These are phyloP conservation scores for Cuniculus paca DNA, from an alignment of 2,797 vertebrate species.

Conservation along the genomic window DNA sequence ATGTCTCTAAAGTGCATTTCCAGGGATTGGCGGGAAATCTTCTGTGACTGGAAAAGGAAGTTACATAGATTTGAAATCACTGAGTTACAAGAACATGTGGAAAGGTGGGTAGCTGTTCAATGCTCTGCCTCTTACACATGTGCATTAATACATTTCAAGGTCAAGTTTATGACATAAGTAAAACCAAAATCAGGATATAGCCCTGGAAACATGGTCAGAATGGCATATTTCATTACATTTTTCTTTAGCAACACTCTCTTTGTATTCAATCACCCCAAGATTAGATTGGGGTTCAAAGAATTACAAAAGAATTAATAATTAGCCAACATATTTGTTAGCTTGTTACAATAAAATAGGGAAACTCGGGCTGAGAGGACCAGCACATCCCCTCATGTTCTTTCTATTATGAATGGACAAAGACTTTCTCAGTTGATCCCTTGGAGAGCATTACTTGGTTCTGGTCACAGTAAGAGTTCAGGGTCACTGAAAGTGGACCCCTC, in stretches of 20 bases:
- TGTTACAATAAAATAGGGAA: not conserved
- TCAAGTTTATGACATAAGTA: accelerated
- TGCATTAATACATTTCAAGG: accelerated
- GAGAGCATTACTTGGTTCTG: not conserved
- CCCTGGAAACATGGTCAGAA: not conserved
- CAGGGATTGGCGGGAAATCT: not conserved
- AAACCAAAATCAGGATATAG: not conserved
- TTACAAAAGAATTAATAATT: not conserved
- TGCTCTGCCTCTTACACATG: accelerated
- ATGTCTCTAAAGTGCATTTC: not conserved
- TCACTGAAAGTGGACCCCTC: not conserved
- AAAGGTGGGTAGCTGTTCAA: accelerated
- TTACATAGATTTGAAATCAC: accelerated
- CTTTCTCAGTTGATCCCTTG: accelerated
- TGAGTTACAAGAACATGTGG: accelerated
- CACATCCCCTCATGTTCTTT: accelerated
- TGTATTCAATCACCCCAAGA: not conserved
- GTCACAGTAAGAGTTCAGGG: accelerated
- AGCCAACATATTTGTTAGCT: not conserved
- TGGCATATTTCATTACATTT: accelerated
- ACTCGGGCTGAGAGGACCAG: no score
- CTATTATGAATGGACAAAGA: accelerated
- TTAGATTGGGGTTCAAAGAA: not conserved
- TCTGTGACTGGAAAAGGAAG: not conserved
- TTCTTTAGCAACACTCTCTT: not conserved